Conservation (phyloP, 2,113 vertebrate genomes). For the Scomber japonicus region DNA sequence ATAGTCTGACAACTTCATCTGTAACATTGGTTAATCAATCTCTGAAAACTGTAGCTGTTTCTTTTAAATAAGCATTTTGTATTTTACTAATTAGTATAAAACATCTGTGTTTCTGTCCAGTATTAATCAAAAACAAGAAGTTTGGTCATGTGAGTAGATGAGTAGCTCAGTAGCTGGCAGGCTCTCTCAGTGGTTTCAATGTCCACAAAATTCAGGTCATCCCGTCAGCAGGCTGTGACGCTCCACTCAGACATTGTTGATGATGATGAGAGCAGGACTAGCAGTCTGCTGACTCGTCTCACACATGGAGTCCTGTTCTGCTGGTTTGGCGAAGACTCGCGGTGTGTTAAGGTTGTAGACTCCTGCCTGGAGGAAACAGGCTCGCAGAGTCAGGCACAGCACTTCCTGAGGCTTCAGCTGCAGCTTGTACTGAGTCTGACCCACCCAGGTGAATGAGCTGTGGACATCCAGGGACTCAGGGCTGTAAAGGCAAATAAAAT, state of each 20-base stretch:
- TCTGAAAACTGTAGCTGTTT: conserved; percentile 25
- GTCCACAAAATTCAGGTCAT: conserved; percentile 1
- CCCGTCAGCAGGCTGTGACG: conserved; percentile 36
- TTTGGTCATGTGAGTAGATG: not conserved
- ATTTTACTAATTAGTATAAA: conserved; percentile 62
- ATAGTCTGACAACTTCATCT: conserved; percentile 73
- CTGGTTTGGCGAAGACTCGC: conserved; percentile 91
- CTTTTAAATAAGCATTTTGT: not conserved
- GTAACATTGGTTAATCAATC: conserved; percentile 58
- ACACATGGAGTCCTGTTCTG: conserved; percentile 87
- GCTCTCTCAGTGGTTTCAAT: not conserved
- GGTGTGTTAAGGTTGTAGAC: conserved; percentile 97
- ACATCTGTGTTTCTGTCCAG: conserved; percentile 31
- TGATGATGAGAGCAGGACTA: conserved; percentile 95
- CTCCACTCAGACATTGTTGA: conserved; percentile 87
- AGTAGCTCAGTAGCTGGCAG: not conserved
- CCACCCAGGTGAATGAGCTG: conserved; percentile 94
- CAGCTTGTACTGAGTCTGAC: conserved; percentile 94
- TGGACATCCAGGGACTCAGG: conserved; percentile 91
- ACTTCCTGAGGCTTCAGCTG: conserved; percentile 91
- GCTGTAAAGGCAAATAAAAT: conserved; percentile 75
- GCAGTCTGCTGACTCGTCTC: conserved; percentile 95
- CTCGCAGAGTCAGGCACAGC: conserved; percentile 88
- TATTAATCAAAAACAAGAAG: not conserved
- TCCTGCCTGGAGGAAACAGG: conserved; percentile 94